These are phyloP conservation scores for Melieria picta DNA, from an alignment of 2,888 invertebrate species.

Conservation along the genomic window DNA sequence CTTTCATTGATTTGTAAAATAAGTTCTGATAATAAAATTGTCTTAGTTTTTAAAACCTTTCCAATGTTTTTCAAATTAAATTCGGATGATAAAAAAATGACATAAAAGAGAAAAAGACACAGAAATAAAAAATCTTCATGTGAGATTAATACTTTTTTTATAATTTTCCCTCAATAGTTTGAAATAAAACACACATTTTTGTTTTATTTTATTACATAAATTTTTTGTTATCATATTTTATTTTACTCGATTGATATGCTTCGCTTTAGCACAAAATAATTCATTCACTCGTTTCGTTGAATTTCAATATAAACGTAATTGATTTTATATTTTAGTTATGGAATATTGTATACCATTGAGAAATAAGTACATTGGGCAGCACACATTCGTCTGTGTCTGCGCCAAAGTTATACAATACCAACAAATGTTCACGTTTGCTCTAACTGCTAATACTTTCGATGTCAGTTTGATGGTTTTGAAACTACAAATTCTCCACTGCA, in stretches of 20 bases:
- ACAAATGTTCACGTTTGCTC: not conserved
- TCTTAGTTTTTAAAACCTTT: no score
- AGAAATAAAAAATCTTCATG: no score
- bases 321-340: not conserved
- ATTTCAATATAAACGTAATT: conserved; percentile 1
- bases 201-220: conserved; percentile 18
- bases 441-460: conserved; percentile 26
- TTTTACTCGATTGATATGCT: conserved; percentile 41
- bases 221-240: conserved; percentile 42
- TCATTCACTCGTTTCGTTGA: conserved; percentile 48
- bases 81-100: no score
- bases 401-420: no score
- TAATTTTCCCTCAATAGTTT: not conserved
- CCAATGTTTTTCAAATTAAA: no score
- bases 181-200: not conserved
- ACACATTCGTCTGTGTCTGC: no score
- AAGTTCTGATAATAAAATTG: no score
- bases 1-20: no score
- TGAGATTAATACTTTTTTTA: no score
- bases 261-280: conserved; percentile 48
- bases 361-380: not conserved
- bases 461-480: conserved; percentile 18
- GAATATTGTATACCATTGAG: conserved; percentile 1
- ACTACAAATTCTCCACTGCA: no score
- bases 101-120: no score